Percentiles rank a stretch among this genome's conserved stretches.
These are phyloP conservation scores for Polyommatus icarus DNA, from an alignment of 2,888 invertebrate species.

Conservation along the genomic window DNA sequence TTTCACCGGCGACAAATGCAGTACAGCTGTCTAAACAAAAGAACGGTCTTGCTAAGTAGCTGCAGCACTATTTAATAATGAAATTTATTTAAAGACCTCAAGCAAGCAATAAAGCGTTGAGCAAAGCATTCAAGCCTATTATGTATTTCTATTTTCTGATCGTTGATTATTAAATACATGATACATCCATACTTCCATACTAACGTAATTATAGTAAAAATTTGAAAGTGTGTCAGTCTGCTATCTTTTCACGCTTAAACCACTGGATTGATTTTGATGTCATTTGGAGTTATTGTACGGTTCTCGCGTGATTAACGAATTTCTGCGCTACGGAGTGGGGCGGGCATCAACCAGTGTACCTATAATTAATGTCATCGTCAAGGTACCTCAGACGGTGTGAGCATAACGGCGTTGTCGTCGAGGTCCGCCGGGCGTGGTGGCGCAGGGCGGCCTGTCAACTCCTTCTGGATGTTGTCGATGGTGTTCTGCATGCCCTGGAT, in stretches of 20 bases:
- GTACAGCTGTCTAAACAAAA: constrained; percentile 20
- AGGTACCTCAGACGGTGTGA: constrained; percentile 37
- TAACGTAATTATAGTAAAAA: too few species aligned
- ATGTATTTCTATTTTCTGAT: too few species aligned
- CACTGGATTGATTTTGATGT: too few species aligned
- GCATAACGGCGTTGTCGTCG: constrained; percentile 53
- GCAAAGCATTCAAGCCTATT: too few species aligned
- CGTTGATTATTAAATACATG: too few species aligned
- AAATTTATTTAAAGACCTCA: not conserved
- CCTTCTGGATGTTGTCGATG: constrained; percentile 64
- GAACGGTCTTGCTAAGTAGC: not conserved
- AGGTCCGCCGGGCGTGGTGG: constrained; percentile 44
- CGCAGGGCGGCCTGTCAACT: constrained; percentile 50
- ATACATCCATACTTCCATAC: too few species aligned
- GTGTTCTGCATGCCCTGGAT: constrained; percentile 57
- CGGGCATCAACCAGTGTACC: not conserved
- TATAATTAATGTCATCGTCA: not conserved
- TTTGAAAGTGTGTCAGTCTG: too few species aligned
- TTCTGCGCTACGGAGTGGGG: too few species aligned
- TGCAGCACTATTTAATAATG: not conserved
- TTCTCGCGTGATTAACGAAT: too few species aligned
- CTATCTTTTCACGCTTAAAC: too few species aligned
- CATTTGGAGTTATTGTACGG: too few species aligned
- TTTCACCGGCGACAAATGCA: constrained; percentile 36
- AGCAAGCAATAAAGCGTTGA: not conserved